Evolutionary conservation across 2,797 vertebrate species (phyloP).

Genomic region (Esox lucius): DNA sequence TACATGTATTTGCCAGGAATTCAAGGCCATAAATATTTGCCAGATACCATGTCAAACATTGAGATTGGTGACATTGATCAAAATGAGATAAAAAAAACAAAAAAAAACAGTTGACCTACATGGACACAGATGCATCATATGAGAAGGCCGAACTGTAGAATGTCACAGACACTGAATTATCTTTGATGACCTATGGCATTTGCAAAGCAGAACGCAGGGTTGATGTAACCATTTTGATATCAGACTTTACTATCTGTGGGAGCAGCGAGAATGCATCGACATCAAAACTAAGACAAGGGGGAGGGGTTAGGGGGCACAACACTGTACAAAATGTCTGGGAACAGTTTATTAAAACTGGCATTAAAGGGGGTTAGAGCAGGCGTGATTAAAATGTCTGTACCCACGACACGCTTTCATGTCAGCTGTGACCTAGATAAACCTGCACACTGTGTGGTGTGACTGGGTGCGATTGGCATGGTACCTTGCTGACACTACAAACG

Average conservation of each 20-base stretch:
- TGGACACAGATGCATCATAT: constrained; percentile 32
- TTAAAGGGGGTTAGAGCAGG: constrained; percentile 23
- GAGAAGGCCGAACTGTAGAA: constrained; percentile 31
- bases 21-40: not conserved
- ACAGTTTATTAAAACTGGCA: constrained; percentile 30
- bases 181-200: constrained; percentile 19
- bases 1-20: not conserved
- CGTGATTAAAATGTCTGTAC: constrained; percentile 43
- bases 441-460: constrained; percentile 26
- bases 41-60: not conserved
- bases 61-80: not conserved
- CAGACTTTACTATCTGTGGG: not conserved
- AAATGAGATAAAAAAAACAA: not conserved
- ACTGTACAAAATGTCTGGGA: constrained; percentile 9
- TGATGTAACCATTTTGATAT: not conserved
- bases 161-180: constrained; percentile 43
- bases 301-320: not conserved
- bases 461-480: constrained; percentile 36
- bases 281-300: not conserved
- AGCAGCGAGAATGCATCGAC: not conserved
- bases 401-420: constrained; percentile 43
- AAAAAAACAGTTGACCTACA: constrained; percentile 9
- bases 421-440: constrained; percentile 52
- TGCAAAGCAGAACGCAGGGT: not conserved
- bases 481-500: constrained; percentile 44